phyloP scores from a whole-genome alignment of 2,888 invertebrate genomes.

The Catotricha subobsoleta region DNA sequence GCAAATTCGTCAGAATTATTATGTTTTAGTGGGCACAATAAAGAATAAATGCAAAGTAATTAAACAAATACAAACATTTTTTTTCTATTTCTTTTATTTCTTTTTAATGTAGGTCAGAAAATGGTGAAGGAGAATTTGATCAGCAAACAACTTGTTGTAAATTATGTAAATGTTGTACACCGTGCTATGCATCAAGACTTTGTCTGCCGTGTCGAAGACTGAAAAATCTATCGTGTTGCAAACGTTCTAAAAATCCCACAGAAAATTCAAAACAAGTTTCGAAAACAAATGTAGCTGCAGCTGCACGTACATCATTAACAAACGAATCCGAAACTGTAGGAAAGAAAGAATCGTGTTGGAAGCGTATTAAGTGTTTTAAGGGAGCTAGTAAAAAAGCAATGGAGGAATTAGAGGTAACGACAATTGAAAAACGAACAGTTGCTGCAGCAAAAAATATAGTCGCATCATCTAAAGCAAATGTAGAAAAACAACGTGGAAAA shows the following conservation, averaged over 20 bases:
- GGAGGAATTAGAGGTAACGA: slow-evolving; percentile 23
- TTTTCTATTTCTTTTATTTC: background rate
- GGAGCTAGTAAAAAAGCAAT: slow-evolving; percentile 16
- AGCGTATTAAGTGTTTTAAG: slow-evolving; percentile 26
- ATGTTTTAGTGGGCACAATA: too few relatives aligned
- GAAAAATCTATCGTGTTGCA: slow-evolving; percentile 15
- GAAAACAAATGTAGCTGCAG: slow-evolving; percentile 16
- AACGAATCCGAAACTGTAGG: slow-evolving; percentile 17
- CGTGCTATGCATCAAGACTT: slow-evolving; percentile 18
- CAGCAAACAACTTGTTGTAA: slow-evolving; percentile 19
- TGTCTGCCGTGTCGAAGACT: slow-evolving; percentile 28
- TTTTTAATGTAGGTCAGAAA: slow-evolving; percentile 6
- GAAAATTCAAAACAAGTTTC: slow-evolving; percentile 15
- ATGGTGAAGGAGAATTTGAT: slow-evolving; percentile 9
- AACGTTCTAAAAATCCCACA: slow-evolving; percentile 18
- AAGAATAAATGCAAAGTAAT: too few relatives aligned
- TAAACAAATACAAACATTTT: too few relatives aligned
- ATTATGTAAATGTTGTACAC: slow-evolving; percentile 17
- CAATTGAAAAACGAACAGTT: slow-evolving; percentile 24
- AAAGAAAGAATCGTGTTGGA: slow-evolving; percentile 25
- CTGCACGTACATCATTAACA: slow-evolving; percentile 19
- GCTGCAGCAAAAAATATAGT: slow-evolving; percentile 12
- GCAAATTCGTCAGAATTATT: too few relatives aligned
- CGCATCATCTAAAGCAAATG: slow-evolving; percentile 9
- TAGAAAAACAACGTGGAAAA: slow-evolving; percentile 17